Percentiles rank a stretch among this genome's conserved stretches.
Conservation (phyloP, 2,113 vertebrate genomes). For the Zosterops hypoxanthus region DNA sequence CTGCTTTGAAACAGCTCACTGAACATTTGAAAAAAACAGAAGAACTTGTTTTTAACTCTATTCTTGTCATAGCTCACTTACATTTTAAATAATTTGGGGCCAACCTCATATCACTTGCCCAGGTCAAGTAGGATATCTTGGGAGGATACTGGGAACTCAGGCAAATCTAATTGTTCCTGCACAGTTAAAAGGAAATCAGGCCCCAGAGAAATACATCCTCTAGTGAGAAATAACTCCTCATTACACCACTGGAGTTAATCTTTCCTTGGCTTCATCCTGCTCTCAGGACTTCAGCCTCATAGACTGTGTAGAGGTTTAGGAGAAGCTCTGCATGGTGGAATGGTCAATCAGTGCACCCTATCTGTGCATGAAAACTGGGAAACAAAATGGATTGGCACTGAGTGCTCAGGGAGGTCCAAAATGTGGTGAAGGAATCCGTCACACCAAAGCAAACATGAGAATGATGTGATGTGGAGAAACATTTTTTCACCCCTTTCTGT, state of each 20-base stretch:
- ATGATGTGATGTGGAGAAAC: not conserved
- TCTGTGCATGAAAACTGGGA: not conserved
- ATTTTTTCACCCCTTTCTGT: not conserved
- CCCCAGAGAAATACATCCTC: not conserved
- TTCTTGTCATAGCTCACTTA: not conserved
- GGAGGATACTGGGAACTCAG: not conserved
- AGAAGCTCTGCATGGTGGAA: not conserved
- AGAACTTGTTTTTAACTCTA: not conserved
- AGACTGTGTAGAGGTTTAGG: not conserved
- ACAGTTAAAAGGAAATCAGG: not conserved
- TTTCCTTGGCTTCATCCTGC: not conserved
- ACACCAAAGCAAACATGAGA: not conserved
- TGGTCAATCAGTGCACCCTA: not conserved
- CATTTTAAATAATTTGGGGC: not conserved
- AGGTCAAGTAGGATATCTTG: not conserved
- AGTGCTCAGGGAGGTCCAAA: not conserved
- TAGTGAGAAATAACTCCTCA: not conserved
- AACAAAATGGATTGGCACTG: not conserved
- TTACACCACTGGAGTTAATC: not conserved
- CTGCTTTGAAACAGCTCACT: not conserved
- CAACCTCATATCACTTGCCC: not conserved
- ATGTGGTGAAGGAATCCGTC: not conserved
- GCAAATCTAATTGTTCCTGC: not conserved
- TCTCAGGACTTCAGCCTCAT: not conserved
- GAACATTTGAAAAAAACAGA: not conserved